Evolutionary conservation across 2,797 vertebrate genomes (phyloP).

Genomic region (Syndactyla subalaris): DNA sequence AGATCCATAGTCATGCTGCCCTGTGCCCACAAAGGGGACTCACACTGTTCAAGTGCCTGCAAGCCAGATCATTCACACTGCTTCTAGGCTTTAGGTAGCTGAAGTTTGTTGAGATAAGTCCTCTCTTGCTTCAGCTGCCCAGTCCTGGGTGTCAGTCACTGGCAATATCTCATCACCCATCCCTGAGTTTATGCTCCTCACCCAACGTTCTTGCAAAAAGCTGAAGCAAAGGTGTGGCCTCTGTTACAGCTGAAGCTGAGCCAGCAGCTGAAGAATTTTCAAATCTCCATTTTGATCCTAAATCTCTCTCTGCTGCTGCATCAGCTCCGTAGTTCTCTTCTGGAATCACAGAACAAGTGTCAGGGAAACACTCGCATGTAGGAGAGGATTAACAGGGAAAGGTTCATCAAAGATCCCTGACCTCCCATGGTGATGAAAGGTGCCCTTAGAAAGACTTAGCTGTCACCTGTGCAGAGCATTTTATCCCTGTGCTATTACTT

Average conservation of each 20-base stretch:
- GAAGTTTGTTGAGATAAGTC: not conserved
- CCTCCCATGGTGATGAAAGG: not conserved
- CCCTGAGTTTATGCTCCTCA: not conserved
- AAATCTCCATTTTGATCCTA: not conserved
- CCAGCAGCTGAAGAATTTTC: not conserved
- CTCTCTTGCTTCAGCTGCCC: not conserved
- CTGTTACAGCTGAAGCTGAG: not conserved
- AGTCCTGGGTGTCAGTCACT: not conserved
- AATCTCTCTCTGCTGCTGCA: not conserved
- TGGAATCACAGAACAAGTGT: not conserved
- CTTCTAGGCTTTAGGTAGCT: not conserved
- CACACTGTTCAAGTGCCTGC: not conserved
- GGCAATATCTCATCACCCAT: not conserved
- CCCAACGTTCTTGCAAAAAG: not conserved
- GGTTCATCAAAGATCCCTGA: not conserved
- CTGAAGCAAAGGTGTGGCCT: not conserved
- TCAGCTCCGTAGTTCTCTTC: not conserved
- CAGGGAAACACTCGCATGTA: fast-evolving
- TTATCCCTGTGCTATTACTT: not conserved
- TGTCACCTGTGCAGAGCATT: not conserved
- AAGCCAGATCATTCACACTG: not conserved
- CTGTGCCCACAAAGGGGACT: not conserved
- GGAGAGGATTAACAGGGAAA: not conserved
- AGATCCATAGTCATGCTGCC: not conserved
- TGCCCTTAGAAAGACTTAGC: not conserved